Evolutionary conservation across 30 jellyfish, hydroid and myxozoan species (phyloP).

Genomic region (Aurelia aurita): DNA sequence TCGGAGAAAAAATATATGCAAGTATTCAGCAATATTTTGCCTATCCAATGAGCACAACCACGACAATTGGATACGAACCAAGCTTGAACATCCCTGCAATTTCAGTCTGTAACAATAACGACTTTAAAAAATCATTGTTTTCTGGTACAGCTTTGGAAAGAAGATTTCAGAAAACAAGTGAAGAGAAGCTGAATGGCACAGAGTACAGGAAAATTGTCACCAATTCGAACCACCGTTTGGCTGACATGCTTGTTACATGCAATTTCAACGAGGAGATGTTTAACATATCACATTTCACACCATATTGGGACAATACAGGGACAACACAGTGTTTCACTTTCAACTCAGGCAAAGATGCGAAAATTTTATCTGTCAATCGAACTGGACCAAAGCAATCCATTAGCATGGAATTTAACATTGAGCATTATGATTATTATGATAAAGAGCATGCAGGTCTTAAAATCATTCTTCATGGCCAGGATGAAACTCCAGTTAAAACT

Average conservation of each 20-base stretch:
- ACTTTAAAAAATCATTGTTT: slow-evolving; percentile 51
- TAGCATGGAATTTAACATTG: slow-evolving; percentile 49
- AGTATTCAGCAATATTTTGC: slow-evolving; percentile 71
- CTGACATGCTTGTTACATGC: slow-evolving; percentile 73
- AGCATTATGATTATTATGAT: slow-evolving; percentile 87
- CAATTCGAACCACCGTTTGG: slow-evolving; percentile 70
- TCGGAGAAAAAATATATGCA: slow-evolving; percentile 75
- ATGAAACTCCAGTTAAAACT: slow-evolving; percentile 87
- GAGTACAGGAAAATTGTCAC: slow-evolving; percentile 61
- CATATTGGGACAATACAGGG: slow-evolving; percentile 73
- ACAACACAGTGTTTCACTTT: slow-evolving; percentile 86
- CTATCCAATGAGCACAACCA: slow-evolving; percentile 89
- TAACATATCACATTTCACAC: slow-evolving; percentile 54
- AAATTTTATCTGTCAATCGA: slow-evolving; percentile 45
- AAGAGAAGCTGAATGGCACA: slow-evolving; percentile 38
- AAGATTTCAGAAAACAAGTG: no score
- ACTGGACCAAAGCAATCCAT: slow-evolving; percentile 69
- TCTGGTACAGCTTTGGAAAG: no score
- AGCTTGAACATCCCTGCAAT: slow-evolving; percentile 89
- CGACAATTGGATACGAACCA: slow-evolving; percentile 62
- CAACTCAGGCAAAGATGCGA: slow-evolving; percentile 80
- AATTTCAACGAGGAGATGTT: slow-evolving; percentile 19
- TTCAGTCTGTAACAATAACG: slow-evolving; percentile 89
- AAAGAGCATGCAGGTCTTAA: slow-evolving; percentile 77
- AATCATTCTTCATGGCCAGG: slow-evolving; percentile 89